Evolutionary conservation across 2,888 invertebrate species (phyloP), one percentile per base, ranked within the genome.

Genomic region (Macropis europaea): DNA sequence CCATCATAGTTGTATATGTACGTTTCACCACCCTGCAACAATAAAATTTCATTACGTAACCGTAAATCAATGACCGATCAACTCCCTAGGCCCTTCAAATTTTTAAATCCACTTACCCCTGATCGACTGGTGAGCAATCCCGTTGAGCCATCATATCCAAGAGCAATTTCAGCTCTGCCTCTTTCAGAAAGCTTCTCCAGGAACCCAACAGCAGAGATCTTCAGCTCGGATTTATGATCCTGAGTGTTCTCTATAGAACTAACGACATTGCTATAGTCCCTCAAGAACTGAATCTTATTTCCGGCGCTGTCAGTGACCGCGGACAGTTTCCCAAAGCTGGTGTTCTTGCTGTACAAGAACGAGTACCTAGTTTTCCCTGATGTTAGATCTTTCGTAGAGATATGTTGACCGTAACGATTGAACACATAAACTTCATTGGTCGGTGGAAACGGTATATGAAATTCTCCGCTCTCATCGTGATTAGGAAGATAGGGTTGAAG

Each of bases 401-500:
- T 95, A 90, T 99, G 99, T 89, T 99, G 99, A 0, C 99, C 99
- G 87, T 97, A 97, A 96, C 96, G 93, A 90, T 97, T 97, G 90
- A 97, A 97, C 0, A 97, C 96, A 87, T 97, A 97, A 70, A 98
- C 93, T 91, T 99, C 99, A 78, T 97, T 96, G 0, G 97, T 96
- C 9, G 97, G 96, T 38, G 98, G 96, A 88, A 96, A 97, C 1
- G 97, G 96, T 84, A 99, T 97, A 88, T 97, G 95, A 86, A 97
- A 98, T 89, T 97, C 97, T 30, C 97, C 96, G 85, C 95, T 96
- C 89, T 96, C 95, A 87, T 97, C 96, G 83, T 96, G 96, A 28
- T 94, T 94, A 19, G 97, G 97, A 71, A 97, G 90, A 88, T 97
- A 97, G 80, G 97, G 97, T 89, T 96, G 96, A 80, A 97, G 88